phyloP scores from a whole-genome alignment of 2,113 vertebrate species.

The Lipotes vexillifer region DNA sequence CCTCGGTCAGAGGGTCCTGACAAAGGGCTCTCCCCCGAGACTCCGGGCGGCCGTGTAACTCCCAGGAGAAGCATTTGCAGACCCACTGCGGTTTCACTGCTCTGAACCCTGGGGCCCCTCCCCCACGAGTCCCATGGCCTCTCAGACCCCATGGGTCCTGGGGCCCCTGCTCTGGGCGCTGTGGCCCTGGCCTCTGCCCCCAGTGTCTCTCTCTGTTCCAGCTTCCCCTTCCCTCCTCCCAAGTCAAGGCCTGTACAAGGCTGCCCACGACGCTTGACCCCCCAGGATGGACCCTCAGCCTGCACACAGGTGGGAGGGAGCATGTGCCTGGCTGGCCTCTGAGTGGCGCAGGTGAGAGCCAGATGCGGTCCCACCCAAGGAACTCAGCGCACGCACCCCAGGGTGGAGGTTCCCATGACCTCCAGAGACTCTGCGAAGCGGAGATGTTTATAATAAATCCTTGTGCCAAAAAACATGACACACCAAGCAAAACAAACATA shows the following conservation, averaged over 20 bases:
- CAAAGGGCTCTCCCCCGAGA: not conserved
- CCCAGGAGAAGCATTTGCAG: not conserved
- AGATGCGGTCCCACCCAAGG: not conserved
- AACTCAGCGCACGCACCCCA: not conserved
- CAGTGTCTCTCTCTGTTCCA: not conserved
- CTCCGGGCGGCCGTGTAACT: not conserved
- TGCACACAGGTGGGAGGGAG: not conserved
- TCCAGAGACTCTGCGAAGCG: not conserved
- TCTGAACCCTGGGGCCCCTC: not conserved
- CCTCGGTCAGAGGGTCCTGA: not conserved
- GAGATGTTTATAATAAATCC: not conserved
- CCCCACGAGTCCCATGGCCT: not conserved
- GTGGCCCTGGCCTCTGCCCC: not conserved
- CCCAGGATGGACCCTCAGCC: not conserved
- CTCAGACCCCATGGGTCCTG: not conserved
- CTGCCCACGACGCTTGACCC: not conserved
- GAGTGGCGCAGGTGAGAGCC: not conserved
- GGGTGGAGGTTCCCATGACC: not conserved
- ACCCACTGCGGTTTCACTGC: accelerated
- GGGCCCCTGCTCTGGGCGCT: not conserved
- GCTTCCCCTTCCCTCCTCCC: not conserved
- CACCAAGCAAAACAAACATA: not conserved
- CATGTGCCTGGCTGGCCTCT: not conserved
- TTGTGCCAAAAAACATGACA: not conserved
- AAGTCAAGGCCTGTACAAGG: not conserved